Evolutionary conservation across 2,888 invertebrate species (phyloP).

Genomic region (Omphaloscelis lunosa): DNA sequence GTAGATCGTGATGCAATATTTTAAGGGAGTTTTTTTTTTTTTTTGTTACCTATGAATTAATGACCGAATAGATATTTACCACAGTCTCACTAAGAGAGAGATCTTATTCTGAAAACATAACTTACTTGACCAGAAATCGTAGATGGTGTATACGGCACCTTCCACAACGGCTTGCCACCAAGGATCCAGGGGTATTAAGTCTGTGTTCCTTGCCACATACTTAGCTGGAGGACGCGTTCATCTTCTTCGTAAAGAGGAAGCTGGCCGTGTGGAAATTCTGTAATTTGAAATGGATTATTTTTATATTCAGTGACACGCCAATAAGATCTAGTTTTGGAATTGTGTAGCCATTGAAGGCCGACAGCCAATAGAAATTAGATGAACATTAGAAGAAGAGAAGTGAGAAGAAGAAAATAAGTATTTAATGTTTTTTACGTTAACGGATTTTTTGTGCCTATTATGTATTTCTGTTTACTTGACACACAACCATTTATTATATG

Average conservation of each 20-base stretch:
- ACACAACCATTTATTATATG: no score
- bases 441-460: no score
- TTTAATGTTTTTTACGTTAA: no score
- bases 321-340: no score
- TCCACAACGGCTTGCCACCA: slow-evolving; percentile 88
- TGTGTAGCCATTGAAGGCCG: no score
- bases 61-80: background rate
- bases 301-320: no score
- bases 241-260: slow-evolving; percentile 83
- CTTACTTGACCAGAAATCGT: slow-evolving; percentile 88
- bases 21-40: background rate
- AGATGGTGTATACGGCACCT: slow-evolving; percentile 83
- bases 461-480: no score
- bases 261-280: slow-evolving; percentile 81
- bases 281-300: background rate
- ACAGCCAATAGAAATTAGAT: no score
- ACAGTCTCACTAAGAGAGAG: background rate
- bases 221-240: slow-evolving; percentile 80
- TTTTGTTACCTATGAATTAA: no score
- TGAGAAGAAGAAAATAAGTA: no score
- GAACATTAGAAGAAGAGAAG: no score
- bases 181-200: slow-evolving; percentile 86
- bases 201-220: slow-evolving; percentile 86
- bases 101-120: background rate
- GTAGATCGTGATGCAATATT: background rate